Base-by-base conservation (phyloP, 2,888 invertebrate genomes). In the Spisula solida region DNA sequence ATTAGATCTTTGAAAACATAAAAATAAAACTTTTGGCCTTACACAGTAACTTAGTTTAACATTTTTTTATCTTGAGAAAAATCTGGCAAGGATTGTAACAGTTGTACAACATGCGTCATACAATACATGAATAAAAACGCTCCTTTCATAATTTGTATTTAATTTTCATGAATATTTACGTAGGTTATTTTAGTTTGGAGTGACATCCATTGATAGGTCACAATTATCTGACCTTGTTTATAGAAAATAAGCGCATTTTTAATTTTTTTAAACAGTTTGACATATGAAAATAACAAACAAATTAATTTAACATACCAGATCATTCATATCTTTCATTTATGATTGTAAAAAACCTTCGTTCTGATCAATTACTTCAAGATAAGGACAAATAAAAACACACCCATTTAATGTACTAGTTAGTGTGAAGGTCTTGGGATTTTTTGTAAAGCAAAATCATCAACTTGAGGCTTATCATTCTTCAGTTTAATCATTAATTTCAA, bases 211-310 rank as follows among this genome's bases (percentile, higher is more conserved):
- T 66, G 60, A 66, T 25, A 66, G 10, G 10, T 25, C 60, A 10
- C n/a, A 66, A 66, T 25, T 8, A 4, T 10, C 12, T 66, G 60
- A 66, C 60, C 60, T 66, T 66, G 60, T 66, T 60, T 66, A 66
- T 5, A 66, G 60, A n/a, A 25, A 66, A 66, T 66, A 5, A 25
- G 25, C 12, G n/a, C 10, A n/a, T 66, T 66, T 25, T 10, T 1
- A n/a, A 66, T 25, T 2, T 8, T 25, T 5, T 66, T 66, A n/a
- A 66, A 66, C 51, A 51, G n/a, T 66, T 66, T 66, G 60, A 66
- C 60, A 66, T 66, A n/a, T 66, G 60, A 66, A 66, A 66, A 66
- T n/a, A 66, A 66, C 60, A 66, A 66, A 66, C 25, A 66, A 66
- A 66, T 66, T 66, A 25, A 10, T 66, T 66, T 25, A 5, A 66